Evolutionary conservation across 2,113 vertebrate species (phyloP).

Genomic region (Mobula hypostoma): DNA sequence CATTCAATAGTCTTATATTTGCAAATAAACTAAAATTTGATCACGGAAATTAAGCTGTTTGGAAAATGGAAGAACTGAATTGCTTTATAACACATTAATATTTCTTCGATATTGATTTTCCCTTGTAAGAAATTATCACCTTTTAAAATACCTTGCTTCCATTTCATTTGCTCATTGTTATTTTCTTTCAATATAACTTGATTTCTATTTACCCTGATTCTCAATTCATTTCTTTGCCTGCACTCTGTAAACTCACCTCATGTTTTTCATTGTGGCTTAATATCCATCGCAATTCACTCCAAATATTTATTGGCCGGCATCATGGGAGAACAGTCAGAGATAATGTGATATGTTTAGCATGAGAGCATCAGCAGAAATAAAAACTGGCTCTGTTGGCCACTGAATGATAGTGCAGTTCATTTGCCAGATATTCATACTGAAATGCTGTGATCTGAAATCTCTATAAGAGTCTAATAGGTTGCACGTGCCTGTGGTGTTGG

Average conservation of each 20-base stretch:
- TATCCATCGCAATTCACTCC: neutral
- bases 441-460: neutral
- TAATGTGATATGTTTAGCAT: neutral
- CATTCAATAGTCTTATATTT: too few relatives aligned
- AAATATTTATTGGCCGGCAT: neutral
- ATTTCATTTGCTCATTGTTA: neutral
- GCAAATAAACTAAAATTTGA: too few relatives aligned
- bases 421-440: neutral
- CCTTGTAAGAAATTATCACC: neutral
- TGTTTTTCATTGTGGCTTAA: neutral
- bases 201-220: conserved; percentile 9
- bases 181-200: neutral
- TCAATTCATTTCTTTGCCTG: neutral
- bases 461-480: neutral
- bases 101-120: neutral
- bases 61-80: neutral
- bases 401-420: neutral
- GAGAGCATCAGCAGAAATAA: neutral
- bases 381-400: neutral
- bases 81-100: neutral
- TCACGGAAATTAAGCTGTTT: neutral
- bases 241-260: too few relatives aligned
- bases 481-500: neutral
- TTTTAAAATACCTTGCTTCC: neutral
- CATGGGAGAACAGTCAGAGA: neutral